These are phyloP conservation scores for Calliopsis andreniformis DNA, from an alignment of 1,140 invertebrate species.

Conservation along the genomic window DNA sequence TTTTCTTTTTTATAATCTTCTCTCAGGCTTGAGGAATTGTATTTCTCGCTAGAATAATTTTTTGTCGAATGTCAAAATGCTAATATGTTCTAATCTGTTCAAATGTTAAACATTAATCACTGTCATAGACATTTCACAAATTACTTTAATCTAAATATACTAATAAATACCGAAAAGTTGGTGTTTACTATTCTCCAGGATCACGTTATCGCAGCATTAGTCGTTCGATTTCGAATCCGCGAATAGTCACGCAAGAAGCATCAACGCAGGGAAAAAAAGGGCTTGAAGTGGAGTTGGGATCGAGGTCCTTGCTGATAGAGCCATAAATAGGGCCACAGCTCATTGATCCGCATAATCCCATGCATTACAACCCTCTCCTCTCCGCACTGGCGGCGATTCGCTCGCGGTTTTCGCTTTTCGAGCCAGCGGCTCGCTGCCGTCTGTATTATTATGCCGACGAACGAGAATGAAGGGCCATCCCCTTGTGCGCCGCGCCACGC, in stretches of 20 bases:
- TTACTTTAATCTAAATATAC: too few species aligned
- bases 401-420: constrained; percentile 72
- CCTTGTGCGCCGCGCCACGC: neutral
- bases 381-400: constrained; percentile 58
- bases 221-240: constrained; percentile 24
- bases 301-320: constrained; percentile 72
- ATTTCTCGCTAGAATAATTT: too few species aligned
- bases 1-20: too few species aligned
- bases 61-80: too few species aligned
- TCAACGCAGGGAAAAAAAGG: constrained; percentile 30
- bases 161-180: too few species aligned
- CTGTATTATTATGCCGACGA: constrained; percentile 69
- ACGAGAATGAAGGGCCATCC: constrained; percentile 59
- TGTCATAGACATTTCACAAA: too few species aligned
- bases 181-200: too few species aligned
- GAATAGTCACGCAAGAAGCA: constrained; percentile 36
- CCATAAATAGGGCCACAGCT: constrained; percentile 79
- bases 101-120: too few species aligned
- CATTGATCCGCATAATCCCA: constrained; percentile 80
- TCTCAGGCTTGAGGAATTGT: too few species aligned
- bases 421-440: constrained; percentile 65
- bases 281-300: constrained; percentile 26
- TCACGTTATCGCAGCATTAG: constrained; percentile 15
- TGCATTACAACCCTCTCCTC: constrained; percentile 71
- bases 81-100: too few species aligned